These are phyloP conservation scores for Silurus lanzhouensis DNA, from an alignment of 2,797 vertebrate genomes.

Conservation along the genomic window DNA sequence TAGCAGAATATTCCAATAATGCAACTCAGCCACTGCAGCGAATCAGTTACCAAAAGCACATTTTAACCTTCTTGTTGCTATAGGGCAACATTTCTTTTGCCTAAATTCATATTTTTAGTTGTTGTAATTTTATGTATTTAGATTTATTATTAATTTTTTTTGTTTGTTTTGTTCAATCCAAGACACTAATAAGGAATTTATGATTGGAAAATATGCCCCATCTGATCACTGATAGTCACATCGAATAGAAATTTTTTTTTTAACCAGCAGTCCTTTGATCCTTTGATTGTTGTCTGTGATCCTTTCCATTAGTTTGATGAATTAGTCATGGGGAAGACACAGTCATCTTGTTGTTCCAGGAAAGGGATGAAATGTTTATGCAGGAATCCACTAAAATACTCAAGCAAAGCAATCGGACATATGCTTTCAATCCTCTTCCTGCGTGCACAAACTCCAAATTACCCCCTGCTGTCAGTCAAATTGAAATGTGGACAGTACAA, in stretches of 20 bases:
- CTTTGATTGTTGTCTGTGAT: not conserved
- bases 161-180: not conserved
- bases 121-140: not conserved
- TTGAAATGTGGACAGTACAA: slow-evolving; percentile 12
- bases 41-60: not conserved
- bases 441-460: slow-evolving; percentile 24
- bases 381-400: slow-evolving; percentile 19
- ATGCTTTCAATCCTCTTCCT: slow-evolving; percentile 45
- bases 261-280: too few species aligned
- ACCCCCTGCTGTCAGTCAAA: slow-evolving; percentile 25
- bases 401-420: slow-evolving; percentile 5
- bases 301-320: not conserved
- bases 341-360: not conserved
- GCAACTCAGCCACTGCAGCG: not conserved
- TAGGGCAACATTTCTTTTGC: not conserved
- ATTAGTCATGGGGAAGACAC: not conserved
- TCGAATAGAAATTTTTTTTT: too few species aligned
- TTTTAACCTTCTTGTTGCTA: not conserved
- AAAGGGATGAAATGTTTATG: slow-evolving; percentile 39
- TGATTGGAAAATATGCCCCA: too few species aligned
- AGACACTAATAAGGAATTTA: not conserved
- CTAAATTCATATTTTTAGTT: not conserved
- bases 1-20: not conserved
- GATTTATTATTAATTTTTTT: not conserved
- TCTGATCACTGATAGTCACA: too few species aligned